Evolutionary conservation across 2,888 invertebrate species (phyloP).

Genomic region (Epsilonema sp.): DNA sequence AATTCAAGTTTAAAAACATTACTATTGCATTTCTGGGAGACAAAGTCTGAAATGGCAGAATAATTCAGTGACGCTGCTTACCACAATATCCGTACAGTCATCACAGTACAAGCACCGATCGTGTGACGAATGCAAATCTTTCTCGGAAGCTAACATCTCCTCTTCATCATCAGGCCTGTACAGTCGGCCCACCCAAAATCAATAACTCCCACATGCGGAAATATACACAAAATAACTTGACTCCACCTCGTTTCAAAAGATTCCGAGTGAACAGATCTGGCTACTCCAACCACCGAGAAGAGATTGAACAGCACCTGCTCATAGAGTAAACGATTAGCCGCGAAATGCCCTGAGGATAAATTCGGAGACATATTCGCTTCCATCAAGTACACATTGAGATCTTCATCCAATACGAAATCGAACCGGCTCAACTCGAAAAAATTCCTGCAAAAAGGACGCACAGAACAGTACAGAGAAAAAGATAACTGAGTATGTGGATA

Average conservation of each 20-base stretch:
- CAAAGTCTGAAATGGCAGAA: slow-evolving; percentile 43
- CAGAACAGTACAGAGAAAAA: too few relatives aligned
- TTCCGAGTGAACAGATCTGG: slow-evolving; percentile 13
- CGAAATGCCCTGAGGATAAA: slow-evolving; percentile 72
- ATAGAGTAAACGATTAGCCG: slow-evolving; percentile 62
- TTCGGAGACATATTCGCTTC: slow-evolving; percentile 99
- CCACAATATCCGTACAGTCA: background rate
- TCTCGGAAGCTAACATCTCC: slow-evolving; percentile 51
- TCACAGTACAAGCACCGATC: slow-evolving; percentile 40
- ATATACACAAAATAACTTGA: too few relatives aligned
- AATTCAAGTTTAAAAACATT: too few relatives aligned
- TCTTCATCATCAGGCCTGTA: slow-evolving; percentile 32
- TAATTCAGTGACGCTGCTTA: background rate
- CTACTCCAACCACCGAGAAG: slow-evolving; percentile 55
- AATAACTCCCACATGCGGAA: background rate
- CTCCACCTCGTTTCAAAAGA: slow-evolving; percentile 4
- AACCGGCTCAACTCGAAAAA: slow-evolving; percentile 89
- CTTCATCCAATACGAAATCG: slow-evolving; percentile 71
- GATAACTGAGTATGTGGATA: too few relatives aligned
- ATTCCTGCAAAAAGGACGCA: slow-evolving; percentile 25
- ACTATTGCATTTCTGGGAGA: too few relatives aligned
- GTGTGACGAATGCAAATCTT: slow-evolving; percentile 45
- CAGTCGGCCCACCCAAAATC: slow-evolving; percentile 1
- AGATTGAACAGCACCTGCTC: slow-evolving; percentile 74
- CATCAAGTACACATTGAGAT: slow-evolving; percentile 63